Base-by-base conservation (phyloP, 1,140 invertebrate genomes). In the Musca domestica region DNA sequence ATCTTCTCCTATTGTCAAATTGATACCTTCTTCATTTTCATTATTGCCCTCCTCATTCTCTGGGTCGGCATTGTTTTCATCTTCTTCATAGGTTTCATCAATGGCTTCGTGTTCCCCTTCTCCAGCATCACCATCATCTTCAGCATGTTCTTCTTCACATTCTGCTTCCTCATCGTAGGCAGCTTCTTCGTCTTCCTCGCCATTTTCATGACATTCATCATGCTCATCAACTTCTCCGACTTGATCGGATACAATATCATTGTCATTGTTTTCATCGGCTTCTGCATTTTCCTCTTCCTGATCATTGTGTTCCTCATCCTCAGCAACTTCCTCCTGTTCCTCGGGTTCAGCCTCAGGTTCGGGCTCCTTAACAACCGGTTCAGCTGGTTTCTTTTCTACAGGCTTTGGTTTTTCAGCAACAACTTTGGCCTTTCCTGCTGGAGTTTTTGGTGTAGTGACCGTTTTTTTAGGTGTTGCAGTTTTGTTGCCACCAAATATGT, bases 1-100 rank as follows among this genome's bases (percentile, higher is more conserved):
- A 82, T 92, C 91, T 82, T 92, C 91, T 48, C 89, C 91, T 76
- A 92, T 88, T 68, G 91, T 91, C 67, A 93, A 83, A 81, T 92
- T 92, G 51, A 92, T 91, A 19, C 90, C 91, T 82, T 92, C 91
- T 76, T 92, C 91, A 67, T 90, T 89, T 71, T 90, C 88, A 70
- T 87, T 58, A 10, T 66, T 76, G 20, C 30, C 68, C 46, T 72
- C 73, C 14, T 69, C 76, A 66, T 74, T 76, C 48, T 74, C 74
- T 0, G 65, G 74, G 64, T 74, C 77, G 34, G 73, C 74, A 0
- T 74, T 72, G 17, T 74, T 73, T 41, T 76, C 77, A 20, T 71
- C 71, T 34, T 79, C 74, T 64, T 74, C 22, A 49, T 48, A 34
- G 4, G 14, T 17, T 58, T 54, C 68, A 34, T 52, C 64, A 52